Conservation (phyloP, 2,797 vertebrate genomes). For the Odontamblyopus rebecca region DNA sequence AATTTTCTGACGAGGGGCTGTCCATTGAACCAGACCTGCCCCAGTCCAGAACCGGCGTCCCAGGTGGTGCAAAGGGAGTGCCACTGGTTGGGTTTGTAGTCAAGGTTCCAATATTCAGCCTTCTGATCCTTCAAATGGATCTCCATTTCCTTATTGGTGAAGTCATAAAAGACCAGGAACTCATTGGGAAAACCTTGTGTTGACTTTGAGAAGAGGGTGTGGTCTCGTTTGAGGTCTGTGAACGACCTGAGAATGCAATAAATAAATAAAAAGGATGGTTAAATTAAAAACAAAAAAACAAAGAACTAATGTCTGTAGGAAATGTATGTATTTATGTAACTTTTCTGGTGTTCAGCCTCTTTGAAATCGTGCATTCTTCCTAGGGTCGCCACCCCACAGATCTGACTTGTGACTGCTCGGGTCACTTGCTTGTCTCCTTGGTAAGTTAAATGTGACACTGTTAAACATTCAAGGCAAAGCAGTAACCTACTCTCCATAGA, state of each 20-base stretch:
- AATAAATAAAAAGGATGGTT: not conserved
- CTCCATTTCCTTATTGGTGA: slow-evolving; percentile 5
- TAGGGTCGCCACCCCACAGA: not conserved
- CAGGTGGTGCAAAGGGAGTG: slow-evolving; percentile 56
- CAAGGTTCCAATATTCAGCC: not conserved
- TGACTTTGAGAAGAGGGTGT: slow-evolving; percentile 59
- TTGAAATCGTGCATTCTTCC: not conserved
- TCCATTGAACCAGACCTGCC: slow-evolving; percentile 50
- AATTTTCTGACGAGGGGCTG: slow-evolving; percentile 45
- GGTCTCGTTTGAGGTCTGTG: slow-evolving; percentile 35
- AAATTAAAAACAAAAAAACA: too few species aligned
- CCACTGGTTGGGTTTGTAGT: slow-evolving; percentile 17
- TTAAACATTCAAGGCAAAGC: too few species aligned
- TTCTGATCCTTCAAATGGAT: not conserved
- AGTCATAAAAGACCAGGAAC: slow-evolving; percentile 42
- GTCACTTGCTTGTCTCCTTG: too few species aligned
- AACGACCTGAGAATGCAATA: slow-evolving; percentile 34
- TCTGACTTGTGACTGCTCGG: not conserved
- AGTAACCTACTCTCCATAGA: too few species aligned
- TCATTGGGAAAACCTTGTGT: slow-evolving; percentile 12
- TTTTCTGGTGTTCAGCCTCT: too few species aligned
- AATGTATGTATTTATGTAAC: too few species aligned
- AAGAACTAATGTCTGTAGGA: not conserved
- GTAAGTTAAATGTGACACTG: too few species aligned
- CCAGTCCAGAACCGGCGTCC: slow-evolving; percentile 38